These are phyloP conservation scores for Tetanocera ferruginea DNA, from an alignment of 2,888 invertebrate genomes.

Conservation along the genomic window DNA sequence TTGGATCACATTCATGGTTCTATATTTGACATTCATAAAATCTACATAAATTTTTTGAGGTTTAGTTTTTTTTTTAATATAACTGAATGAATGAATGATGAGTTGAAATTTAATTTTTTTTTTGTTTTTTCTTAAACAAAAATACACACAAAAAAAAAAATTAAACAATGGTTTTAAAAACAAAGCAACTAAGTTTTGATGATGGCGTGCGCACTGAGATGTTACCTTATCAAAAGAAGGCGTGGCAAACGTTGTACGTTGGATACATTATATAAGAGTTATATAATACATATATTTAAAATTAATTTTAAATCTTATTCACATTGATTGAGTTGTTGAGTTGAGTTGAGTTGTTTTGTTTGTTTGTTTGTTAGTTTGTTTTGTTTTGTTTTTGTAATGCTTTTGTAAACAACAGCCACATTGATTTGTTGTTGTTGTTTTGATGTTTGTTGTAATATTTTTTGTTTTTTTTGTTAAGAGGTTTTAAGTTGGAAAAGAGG, in stretches of 20 bases:
- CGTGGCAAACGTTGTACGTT: conserved; percentile 31
- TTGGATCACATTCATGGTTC: conserved; percentile 65
- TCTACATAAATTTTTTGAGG: conserved; percentile 49
- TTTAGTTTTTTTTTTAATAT: conserved; percentile 22
- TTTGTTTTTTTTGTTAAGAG: conserved; percentile 23
- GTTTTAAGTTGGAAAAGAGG: conserved; percentile 36
- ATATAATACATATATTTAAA: not conserved
- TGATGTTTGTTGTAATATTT: conserved; percentile 26
- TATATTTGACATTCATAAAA: conserved; percentile 53
- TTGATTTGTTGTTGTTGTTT: conserved; percentile 26
- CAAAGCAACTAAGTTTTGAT: conserved; percentile 30
- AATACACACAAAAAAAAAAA: conserved; percentile 10
- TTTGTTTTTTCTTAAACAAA: not conserved
- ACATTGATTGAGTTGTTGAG: conserved; percentile 11
- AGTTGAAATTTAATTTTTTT: conserved; percentile 15
- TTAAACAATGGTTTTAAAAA: conserved; percentile 22
- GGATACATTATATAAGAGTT: not conserved
- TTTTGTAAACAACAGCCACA: conserved; percentile 8
- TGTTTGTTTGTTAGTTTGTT: not conserved
- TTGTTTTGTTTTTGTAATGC: conserved; percentile 16
- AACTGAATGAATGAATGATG: conserved; percentile 26
- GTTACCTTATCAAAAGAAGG: conserved; percentile 9
- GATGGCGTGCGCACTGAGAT: conserved; percentile 6
- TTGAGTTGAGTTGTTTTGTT: conserved; percentile 4
- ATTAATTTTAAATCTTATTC: conserved; percentile 16